Evolutionary conservation across 2,888 invertebrate genomes (phyloP).

Genomic region (Rhingia campestris): DNA sequence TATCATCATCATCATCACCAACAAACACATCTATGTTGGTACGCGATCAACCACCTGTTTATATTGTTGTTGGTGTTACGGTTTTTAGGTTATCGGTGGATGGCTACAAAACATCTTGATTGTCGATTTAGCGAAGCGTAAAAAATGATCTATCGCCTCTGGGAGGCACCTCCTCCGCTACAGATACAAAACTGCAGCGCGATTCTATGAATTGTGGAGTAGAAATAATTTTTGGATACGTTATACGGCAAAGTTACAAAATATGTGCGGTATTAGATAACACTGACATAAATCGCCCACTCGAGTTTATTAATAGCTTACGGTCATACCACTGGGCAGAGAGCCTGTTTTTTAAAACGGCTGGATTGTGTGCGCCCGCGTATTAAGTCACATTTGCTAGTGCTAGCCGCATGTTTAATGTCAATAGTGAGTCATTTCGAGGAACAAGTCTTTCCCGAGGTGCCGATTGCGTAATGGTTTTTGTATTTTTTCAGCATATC

Average conservation of each 20-base stretch:
- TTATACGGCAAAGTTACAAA: background rate
- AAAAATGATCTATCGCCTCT: slow-evolving; percentile 62
- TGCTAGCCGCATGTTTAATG: slow-evolving; percentile 10
- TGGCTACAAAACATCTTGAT: slow-evolving; percentile 64
- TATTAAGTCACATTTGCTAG: slow-evolving; percentile 18
- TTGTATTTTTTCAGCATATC: background rate
- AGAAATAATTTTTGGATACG: background rate
- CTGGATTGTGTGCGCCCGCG: background rate
- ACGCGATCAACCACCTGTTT: slow-evolving; percentile 69
- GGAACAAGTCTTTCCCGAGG: slow-evolving; percentile 36
- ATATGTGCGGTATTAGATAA: slow-evolving; percentile 51
- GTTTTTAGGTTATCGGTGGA: slow-evolving; percentile 48
- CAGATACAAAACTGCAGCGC: background rate
- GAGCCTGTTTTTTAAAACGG: slow-evolving; percentile 1
- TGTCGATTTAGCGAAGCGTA: slow-evolving; percentile 56
- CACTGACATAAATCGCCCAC: slow-evolving; percentile 57
- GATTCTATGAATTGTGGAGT: slow-evolving; percentile 16
- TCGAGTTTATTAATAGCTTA: slow-evolving; percentile 32
- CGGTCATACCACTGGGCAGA: background rate
- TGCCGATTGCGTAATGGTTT: slow-evolving; percentile 23
- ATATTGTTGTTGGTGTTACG: slow-evolving; percentile 45
- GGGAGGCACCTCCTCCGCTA: slow-evolving; percentile 10
- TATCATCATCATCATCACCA: background rate
- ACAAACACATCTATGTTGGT: slow-evolving; percentile 17
- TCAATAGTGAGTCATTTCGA: slow-evolving; percentile 25